These are phyloP conservation scores for Pollenia griseotomentosa DNA, from an alignment of 2,888 invertebrate genomes.

Conservation along the genomic window DNA sequence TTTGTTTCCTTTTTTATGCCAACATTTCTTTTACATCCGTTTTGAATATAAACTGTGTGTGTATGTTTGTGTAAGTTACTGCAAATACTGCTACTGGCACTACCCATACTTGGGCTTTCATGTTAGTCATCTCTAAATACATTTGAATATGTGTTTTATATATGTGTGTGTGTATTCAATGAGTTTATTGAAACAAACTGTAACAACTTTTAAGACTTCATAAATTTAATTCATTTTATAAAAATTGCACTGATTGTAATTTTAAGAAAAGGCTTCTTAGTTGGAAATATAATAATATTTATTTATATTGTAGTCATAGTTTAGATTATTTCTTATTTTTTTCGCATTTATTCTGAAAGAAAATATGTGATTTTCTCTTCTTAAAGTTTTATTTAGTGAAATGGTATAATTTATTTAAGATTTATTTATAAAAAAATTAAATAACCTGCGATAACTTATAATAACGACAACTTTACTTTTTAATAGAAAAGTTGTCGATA, in stretches of 20 bases:
- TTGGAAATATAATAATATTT: background rate
- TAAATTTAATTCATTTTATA: conserved; percentile 63
- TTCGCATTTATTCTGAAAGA: background rate
- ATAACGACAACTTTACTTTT: no score
- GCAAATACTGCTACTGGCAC: conserved; percentile 21
- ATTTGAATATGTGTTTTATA: background rate
- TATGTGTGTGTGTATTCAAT: conserved; percentile 2
- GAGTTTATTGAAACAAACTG: conserved; percentile 35
- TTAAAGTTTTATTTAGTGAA: no score
- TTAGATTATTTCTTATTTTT: conserved; percentile 1
- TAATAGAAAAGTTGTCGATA: no score
- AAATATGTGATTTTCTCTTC: background rate
- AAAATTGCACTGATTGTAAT: conserved; percentile 60
- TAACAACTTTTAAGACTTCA: conserved; percentile 57
- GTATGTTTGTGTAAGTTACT: conserved; percentile 19
- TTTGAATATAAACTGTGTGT: conserved; percentile 23
- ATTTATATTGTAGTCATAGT: conserved; percentile 13
- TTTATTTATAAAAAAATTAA: no score
- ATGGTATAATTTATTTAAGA: no score
- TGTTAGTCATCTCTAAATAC: background rate
- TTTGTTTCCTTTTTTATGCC: conserved; percentile 49
- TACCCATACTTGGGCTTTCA: background rate
- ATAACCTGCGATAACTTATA: no score
- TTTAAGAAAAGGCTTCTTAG: conserved; percentile 26
- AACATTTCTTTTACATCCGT: conserved; percentile 62